Evolutionary conservation across 2,888 invertebrate species (phyloP), one percentile per base, ranked within the genome.

Genomic region (Drosophila birchii): DNA sequence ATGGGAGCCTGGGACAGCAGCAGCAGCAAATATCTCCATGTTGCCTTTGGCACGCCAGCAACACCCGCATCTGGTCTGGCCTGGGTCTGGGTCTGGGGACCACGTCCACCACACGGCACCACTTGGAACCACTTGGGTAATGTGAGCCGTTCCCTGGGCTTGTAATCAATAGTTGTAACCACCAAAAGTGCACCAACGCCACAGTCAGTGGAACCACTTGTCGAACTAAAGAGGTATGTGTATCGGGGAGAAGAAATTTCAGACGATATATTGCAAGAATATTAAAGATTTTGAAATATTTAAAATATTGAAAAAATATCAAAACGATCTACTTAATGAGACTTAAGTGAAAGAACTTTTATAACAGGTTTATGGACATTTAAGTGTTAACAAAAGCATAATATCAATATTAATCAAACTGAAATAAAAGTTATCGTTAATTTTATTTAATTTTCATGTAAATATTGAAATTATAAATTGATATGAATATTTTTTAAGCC

Each of bases 81-180:
- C 51, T 2, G 49, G 14, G 49, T 32, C 51, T 2, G 49, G 14
- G 49, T 32, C 49, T 72, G 63, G 58, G 51, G 39, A 77, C 58
- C 57, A 16, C 71, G 56, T 43, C 56, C 43, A 23, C 23, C 23
- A 26, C 26, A 26, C 26, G 26, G 26, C 26, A 47, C 49, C 23
- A 41, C 57, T 26, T 14, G 34, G 34, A 9, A 16, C 51, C 51
- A 23, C 51, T 57, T 76, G 82, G 85, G 83, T 89, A 83, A 83
- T 83, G 83, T 89, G 83, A 83, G 86, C 89, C 73, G 69, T 71
- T 84, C 79, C 81, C 80, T 72, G 71, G 85, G 89, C 84, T 80
- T 85, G 84, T 85, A 85, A 85, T 85, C 90, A 89, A 85, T 85
- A 85, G 84, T 89, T 85, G 84, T 85, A 85, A 85, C 84, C 84